Conservation (phyloP, 1,140 invertebrate species). For the Calosoma granatense region DNA sequence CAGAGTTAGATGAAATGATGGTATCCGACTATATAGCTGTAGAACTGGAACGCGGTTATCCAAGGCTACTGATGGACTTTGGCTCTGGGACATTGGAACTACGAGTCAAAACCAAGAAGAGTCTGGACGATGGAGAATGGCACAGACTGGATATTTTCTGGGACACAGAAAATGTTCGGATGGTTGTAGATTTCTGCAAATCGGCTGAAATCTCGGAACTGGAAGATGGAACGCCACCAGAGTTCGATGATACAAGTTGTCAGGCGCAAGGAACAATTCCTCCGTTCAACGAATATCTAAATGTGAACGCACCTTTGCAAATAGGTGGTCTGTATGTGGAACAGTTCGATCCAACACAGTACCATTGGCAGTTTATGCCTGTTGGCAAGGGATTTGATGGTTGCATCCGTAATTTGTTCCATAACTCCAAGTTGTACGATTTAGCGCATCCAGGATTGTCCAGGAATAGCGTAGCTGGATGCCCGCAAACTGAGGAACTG, state of each 20-base stretch:
- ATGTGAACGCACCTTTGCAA: slow-evolving; percentile 91
- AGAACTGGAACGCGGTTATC: slow-evolving; percentile 83
- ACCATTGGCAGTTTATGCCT: slow-evolving; percentile 79
- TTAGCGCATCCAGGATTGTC: slow-evolving; percentile 78
- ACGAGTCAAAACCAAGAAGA: slow-evolving; percentile 75
- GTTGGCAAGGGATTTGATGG: slow-evolving; percentile 85
- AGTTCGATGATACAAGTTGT: slow-evolving; percentile 80
- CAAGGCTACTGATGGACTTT: slow-evolving; percentile 84
- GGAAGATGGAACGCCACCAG: slow-evolving; percentile 75
- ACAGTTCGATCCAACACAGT: slow-evolving; percentile 74
- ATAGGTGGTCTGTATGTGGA: slow-evolving; percentile 83
- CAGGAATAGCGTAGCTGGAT: slow-evolving; percentile 74
- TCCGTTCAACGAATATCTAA: slow-evolving; percentile 92
- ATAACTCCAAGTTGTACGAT: slow-evolving; percentile 93
- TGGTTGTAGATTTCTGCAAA: slow-evolving; percentile 88
- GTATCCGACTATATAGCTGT: slow-evolving; percentile 90
- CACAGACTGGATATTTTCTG: slow-evolving; percentile 92
- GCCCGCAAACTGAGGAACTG: slow-evolving; percentile 80
- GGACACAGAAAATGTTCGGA: slow-evolving; percentile 81
- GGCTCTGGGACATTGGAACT: slow-evolving; percentile 88
- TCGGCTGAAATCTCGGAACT: slow-evolving; percentile 75
- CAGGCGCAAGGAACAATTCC: slow-evolving; percentile 80
- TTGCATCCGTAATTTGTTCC: slow-evolving; percentile 89
- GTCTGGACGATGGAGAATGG: slow-evolving; percentile 90
- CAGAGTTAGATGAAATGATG: slow-evolving; percentile 77